Evolutionary conservation across 2,797 vertebrate species (phyloP), one percentile per base, ranked within the genome.

Genomic region (Oryzias sinensis): DNA sequence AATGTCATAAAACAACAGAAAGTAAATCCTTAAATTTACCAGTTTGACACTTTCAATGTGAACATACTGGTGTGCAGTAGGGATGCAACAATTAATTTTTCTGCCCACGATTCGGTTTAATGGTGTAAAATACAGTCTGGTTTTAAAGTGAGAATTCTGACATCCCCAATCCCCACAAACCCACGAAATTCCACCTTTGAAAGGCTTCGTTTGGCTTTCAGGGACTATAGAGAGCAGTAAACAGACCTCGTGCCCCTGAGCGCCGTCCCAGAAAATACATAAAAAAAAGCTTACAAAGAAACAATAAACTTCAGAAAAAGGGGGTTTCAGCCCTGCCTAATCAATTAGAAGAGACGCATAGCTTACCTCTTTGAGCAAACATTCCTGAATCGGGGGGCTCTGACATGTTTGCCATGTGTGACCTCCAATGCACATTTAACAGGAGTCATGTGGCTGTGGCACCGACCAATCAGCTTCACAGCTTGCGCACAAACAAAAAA

Each of bases 291-390:
- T 13, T 46, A 46, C 9, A 59, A 42, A 16, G 20, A 5, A 20
- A 33, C 4, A 43, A 15, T 45, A 48, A 53, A 20, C 27, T 46
- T 54, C 2, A 50, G 48, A 44, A 43, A 29, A 40, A 14, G 1
- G 2, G 27, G 52, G 20, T 56, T 37, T 62, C 25, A 68, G 42
- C 9, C 25, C 18, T 37, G 43, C 14, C 48, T 43, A 29, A 59
- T 65, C 66, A 59, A 56, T 68, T 13, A 70, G 6, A 63, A 17
- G 55, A 48, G 16, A 56, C 41, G 41, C 43, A 13, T 43, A 56
- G 51, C 72, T 70, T 61, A 60, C 57, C 40, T 58, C 48, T 24
- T 18, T 64, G 24, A 53, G 49, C 58, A 61, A 68, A 61, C 46
- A 62, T 20, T 40, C 49, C 14, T 0, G 22, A 5, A 41, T 49